Base-by-base conservation (phyloP, 2,888 invertebrate genomes). In the Dorcus parallelipipedus region DNA sequence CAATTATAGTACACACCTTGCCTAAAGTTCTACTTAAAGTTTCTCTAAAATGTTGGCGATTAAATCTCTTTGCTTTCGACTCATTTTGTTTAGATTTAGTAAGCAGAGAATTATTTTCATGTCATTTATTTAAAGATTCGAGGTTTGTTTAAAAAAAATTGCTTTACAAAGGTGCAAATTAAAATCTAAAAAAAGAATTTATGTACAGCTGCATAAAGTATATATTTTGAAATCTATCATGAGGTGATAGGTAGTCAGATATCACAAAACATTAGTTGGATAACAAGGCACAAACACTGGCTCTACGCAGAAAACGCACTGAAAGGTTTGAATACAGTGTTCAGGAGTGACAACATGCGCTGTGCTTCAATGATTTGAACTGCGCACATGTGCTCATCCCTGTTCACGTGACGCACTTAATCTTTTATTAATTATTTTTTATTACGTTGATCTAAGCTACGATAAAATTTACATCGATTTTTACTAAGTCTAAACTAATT, bases 221-320 rank as follows among this genome's bases (percentile, higher is more conserved):
- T 74, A 74, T 72, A 74, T 74, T 73, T 56, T 73, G 73, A 75
- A 74, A 69, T 73, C 75, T 76, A 76, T 74, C 71, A 72, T 75
- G 75, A 73, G 73, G 73, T 75, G 73, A 73, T 76, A 76, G 73
- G 73, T 76, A 76, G 75, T 75, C 70, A 73, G 69, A 73, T 76
- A 76, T 76, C 76, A 76, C 76, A 76, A 33, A 76, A 76, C 73
- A 76, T 76, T 74, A 75, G 71, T 75, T 70, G 20, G 73, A 73
- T 73, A 74, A 73, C 73, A 76, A 76, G 76, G 76, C 76, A 76
- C 76, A 76, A 73, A 76, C 76, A 76, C 75, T 75, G 74, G 73
- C 75, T 71, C 73, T 74, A 75, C 75, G 73, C 71, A 72, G 72
- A 75, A 66, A 65, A 63, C 62, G 60, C 60, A 49, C 56, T 57